Evolutionary conservation across 2,113 vertebrate species (phyloP).

Genomic region (Forbesichthys agassizii): DNA sequence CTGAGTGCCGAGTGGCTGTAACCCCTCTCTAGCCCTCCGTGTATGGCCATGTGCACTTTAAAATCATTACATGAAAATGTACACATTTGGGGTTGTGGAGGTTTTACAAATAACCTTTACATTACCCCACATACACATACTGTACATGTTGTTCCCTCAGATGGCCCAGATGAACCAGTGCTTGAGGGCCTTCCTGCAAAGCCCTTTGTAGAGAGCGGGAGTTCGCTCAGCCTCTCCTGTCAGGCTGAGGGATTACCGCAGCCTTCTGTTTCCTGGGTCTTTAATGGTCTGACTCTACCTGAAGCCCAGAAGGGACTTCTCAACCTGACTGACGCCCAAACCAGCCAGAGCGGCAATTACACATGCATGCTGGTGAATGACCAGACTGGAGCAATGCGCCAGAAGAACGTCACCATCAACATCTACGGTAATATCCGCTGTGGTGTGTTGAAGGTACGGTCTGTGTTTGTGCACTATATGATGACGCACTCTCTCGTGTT

Average conservation of each 20-base stretch:
- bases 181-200: conserved; percentile 50
- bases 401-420: conserved; percentile 41
- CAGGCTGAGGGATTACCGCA: conserved; percentile 57
- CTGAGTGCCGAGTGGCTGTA: too few relatives aligned
- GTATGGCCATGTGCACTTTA: too few relatives aligned
- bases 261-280: conserved; percentile 59
- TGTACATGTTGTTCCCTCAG: conserved; percentile 42
- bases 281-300: conserved; percentile 35
- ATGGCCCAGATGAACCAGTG: conserved; percentile 71
- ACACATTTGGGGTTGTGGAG: too few relatives aligned
- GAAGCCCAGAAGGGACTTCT: conserved; percentile 36
- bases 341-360: conserved; percentile 67
- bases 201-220: conserved; percentile 57
- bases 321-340: conserved; percentile 46
- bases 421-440: conserved; percentile 56
- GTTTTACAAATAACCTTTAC: background rate
- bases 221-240: conserved; percentile 65
- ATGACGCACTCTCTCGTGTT: background rate
- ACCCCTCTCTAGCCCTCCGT: too few relatives aligned
- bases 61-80: too few relatives aligned
- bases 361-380: conserved; percentile 60
- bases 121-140: background rate
- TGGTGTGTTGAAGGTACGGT: too few relatives aligned
- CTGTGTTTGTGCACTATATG: background rate
- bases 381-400: conserved; percentile 12